Percentiles rank a stretch among this genome's conserved stretches.
These are phyloP conservation scores for Drosophila leonis DNA, from an alignment of 2,888 invertebrate genomes.

Conservation along the genomic window DNA sequence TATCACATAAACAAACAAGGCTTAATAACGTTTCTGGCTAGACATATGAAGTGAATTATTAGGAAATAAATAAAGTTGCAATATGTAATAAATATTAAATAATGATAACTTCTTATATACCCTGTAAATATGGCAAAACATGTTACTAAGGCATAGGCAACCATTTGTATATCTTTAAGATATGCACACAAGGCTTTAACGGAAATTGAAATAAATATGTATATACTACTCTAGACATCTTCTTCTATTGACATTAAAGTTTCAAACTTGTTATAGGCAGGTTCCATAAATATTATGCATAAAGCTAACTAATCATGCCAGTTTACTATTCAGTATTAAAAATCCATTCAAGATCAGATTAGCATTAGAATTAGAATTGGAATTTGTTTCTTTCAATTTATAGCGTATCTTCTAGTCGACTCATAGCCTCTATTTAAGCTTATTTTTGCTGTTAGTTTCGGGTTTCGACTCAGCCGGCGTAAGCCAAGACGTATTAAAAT, in stretches of 20 bases:
- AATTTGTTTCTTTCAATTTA: not conserved
- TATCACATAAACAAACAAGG: not conserved
- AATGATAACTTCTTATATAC: not conserved
- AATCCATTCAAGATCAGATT: not conserved
- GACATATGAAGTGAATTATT: not conserved
- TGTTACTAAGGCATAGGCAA: too few species aligned
- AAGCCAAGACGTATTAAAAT: slow-evolving; percentile 38
- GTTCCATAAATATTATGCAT: too few species aligned
- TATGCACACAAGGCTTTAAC: too few species aligned
- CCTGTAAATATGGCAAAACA: not conserved
- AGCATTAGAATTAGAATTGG: too few species aligned
- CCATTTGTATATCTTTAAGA: too few species aligned
- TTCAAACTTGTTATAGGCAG: too few species aligned
- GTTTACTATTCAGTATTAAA: too few species aligned
- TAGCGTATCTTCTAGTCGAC: not conserved
- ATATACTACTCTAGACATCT: too few species aligned
- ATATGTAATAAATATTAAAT: too few species aligned
- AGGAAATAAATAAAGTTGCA: not conserved
- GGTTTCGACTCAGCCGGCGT: slow-evolving; percentile 41
- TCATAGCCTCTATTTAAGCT: not conserved
- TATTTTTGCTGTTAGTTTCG: slow-evolving; percentile 36
- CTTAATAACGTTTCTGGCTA: not conserved
- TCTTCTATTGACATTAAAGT: too few species aligned
- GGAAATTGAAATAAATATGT: too few species aligned
- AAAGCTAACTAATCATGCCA: too few species aligned